Percentiles rank a stretch among this genome's conserved stretches.
Evolutionary conservation across 2,113 vertebrate genomes (phyloP).

Genomic region (Hipposideros armiger): DNA sequence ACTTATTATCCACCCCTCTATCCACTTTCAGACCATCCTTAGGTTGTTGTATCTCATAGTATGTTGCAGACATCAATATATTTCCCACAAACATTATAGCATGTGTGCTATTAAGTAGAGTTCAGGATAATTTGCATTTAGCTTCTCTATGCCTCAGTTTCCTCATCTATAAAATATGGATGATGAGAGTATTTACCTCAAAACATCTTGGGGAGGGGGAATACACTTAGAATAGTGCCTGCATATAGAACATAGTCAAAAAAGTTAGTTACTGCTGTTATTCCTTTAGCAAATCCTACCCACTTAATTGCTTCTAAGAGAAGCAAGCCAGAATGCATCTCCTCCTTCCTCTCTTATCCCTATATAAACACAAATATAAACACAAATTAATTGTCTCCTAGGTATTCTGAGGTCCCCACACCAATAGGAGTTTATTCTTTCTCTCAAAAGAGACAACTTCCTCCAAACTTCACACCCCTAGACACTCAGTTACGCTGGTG

Average conservation of each 20-base stretch:
- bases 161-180: not conserved
- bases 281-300: not conserved
- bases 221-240: not conserved
- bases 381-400: constrained; percentile 17
- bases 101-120: not conserved
- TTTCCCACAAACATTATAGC: not conserved
- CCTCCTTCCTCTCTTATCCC: not conserved
- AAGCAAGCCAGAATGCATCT: not conserved
- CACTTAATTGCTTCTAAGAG: not conserved
- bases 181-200: not conserved
- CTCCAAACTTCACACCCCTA: not conserved
- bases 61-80: not conserved
- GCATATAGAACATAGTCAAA: not conserved
- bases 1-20: not conserved
- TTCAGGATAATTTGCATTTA: constrained; percentile 17
- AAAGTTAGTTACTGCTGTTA: not conserved
- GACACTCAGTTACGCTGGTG: not conserved
- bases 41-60: not conserved
- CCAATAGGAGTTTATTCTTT: not conserved
- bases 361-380: not conserved
- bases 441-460: constrained; percentile 17
- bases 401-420: not conserved
- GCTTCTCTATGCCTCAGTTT: constrained; percentile 22
- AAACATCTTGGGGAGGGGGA: not conserved
- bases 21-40: not conserved